These are phyloP conservation scores for Emys orbicularis DNA, from an alignment of 2,797 vertebrate species.

Conservation along the genomic window DNA sequence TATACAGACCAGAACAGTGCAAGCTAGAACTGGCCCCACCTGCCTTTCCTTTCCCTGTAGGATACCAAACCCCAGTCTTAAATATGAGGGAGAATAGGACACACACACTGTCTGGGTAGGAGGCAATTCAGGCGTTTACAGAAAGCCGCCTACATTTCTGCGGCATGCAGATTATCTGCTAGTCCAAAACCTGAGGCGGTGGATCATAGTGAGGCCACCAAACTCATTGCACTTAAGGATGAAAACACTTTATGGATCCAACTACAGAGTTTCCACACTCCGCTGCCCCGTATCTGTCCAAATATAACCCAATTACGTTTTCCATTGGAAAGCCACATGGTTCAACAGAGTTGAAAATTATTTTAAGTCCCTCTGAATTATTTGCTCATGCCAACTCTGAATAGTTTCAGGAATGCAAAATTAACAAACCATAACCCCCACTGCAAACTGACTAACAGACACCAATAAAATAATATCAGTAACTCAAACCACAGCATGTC, in stretches of 20 bases:
- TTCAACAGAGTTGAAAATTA: not conserved
- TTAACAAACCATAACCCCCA: not conserved
- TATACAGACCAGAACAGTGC: not conserved
- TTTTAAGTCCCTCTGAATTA: not conserved
- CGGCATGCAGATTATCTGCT: not conserved
- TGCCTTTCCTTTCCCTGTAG: not conserved
- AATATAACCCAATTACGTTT: not conserved
- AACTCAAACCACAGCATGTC: not conserved
- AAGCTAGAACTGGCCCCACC: not conserved
- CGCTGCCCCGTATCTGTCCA: not conserved
- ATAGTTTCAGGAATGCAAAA: not conserved
- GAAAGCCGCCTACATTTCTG: not conserved
- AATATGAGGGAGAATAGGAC: not conserved
- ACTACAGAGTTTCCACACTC: not conserved
- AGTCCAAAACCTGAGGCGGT: not conserved
- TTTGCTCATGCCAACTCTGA: not conserved
- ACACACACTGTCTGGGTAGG: not conserved
- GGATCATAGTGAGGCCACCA: not conserved
- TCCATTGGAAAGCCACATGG: not conserved
- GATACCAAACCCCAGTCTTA: not conserved
- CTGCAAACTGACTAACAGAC: not conserved
- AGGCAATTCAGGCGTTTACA: not conserved
- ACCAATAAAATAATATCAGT: not conserved
- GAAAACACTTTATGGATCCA: not conserved
- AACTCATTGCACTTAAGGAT: not conserved